Conservation (phyloP, 2,113 vertebrate genomes). For the Indri indri region DNA sequence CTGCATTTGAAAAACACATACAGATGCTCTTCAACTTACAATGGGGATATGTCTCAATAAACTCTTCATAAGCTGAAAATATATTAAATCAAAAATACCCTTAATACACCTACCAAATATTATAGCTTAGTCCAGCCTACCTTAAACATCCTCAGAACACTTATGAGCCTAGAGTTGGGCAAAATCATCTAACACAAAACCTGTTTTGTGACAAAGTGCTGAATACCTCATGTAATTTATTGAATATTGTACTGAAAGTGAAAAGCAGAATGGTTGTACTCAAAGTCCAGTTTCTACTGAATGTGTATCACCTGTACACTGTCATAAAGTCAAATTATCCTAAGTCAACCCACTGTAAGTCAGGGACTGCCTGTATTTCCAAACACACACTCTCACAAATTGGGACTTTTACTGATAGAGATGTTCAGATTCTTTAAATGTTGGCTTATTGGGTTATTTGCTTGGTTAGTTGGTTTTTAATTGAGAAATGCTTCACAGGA, state of each 20-base stretch:
- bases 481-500: neutral
- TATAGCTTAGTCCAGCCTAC: neutral
- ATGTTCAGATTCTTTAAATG: neutral
- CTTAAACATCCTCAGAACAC: neutral
- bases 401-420: neutral
- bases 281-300: too few species aligned
- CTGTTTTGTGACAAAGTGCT: neutral
- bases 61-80: neutral
- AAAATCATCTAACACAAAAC: neutral
- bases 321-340: too few species aligned
- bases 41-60: neutral
- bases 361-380: neutral
- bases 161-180: neutral
- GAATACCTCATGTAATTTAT: neutral
- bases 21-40: neutral
- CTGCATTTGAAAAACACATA: neutral
- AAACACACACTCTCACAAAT: neutral
- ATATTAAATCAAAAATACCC: neutral
- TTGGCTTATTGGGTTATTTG: constrained; percentile 6
- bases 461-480: constrained; percentile 11
- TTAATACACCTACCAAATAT: neutral
- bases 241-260: neutral
- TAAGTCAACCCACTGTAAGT: too few species aligned
- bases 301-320: too few species aligned
- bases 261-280: neutral